Base-by-base conservation (phyloP, 2,888 invertebrate species). In the Melanostoma mellinum region DNA sequence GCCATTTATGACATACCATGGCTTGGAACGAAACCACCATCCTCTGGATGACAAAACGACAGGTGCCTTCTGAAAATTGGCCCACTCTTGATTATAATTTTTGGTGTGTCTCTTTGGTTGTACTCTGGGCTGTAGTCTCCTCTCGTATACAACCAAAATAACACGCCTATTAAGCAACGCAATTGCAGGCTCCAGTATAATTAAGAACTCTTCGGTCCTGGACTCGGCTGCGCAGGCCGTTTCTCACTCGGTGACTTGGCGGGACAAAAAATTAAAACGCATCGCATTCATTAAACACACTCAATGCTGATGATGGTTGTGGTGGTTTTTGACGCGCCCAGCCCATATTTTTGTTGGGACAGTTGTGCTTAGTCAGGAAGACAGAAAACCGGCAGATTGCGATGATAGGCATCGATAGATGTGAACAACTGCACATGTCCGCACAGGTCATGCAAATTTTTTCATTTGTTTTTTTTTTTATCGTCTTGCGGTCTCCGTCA, bases 371-470 rank as follows among this genome's bases (percentile, higher is more conserved):
- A 36, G 6, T 20, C 20, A 35, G 48, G 68, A 50, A 33, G 30
- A 46, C 52, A 8, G n/a, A 35, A 20, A 53, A 20, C 63, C 10
- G 52, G 72, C 68, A 74, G 78, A 77, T 74, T 67, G 65, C 48
- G 65, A 78, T 69, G 74, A 84, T 84, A 79, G 50, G 38, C 74
- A 79, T 84, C 79, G 33, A 63, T 84, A 79, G 79, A 67, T 75
- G n/a, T 84, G 20, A 20, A 20, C 20, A 20, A 20, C 20, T 20
- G 84, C 84, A 84, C 84, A 79, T 84, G 79, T 84, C 84, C 84
- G 71, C 79, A 56, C 63, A 61, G 71, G 79, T 79, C 84, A 84
- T 84, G 84, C 84, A 84, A 84, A 84, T 84, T 84, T 84, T 56
- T 20, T 20, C 20, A 20, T 20, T 20, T 20, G 20, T 20, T 0